These are phyloP conservation scores for Atopsyche davidsoni DNA, from an alignment of 1,140 invertebrate species.

Conservation along the genomic window DNA sequence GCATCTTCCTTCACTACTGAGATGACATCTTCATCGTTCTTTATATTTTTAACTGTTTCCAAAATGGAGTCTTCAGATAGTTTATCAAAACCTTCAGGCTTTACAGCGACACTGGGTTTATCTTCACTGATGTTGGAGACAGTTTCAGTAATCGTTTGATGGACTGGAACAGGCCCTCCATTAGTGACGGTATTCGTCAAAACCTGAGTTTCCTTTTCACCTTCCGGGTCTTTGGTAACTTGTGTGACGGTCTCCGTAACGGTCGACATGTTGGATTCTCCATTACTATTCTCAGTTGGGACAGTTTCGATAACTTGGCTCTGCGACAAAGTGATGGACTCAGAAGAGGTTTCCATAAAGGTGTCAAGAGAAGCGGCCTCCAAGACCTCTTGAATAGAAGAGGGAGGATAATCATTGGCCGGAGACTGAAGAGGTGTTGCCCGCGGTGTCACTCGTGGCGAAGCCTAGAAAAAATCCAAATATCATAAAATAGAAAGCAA, in stretches of 20 bases:
- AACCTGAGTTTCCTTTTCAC: conserved; percentile 13
- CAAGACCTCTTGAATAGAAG: conserved; percentile 16
- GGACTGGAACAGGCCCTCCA: not conserved
- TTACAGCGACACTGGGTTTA: not conserved
- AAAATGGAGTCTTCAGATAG: conserved; percentile 12
- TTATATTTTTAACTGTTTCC: conserved; percentile 31
- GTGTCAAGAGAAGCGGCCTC: conserved; percentile 10
- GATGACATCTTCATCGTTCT: conserved; percentile 12
- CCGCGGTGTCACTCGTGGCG: conserved; percentile 46
- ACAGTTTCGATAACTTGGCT: conserved; percentile 11
- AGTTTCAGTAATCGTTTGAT: conserved; percentile 2
- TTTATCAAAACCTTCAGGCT: conserved; percentile 6
- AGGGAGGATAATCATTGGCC: conserved; percentile 38
- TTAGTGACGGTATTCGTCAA: conserved; percentile 10
- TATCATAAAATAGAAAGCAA: too few species aligned
- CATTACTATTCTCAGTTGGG: conserved; percentile 12
- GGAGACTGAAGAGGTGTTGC: conserved; percentile 54
- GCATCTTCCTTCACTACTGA: too few species aligned
- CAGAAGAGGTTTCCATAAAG: conserved; percentile 3
- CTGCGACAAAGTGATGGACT: conserved; percentile 1
- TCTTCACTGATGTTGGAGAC: conserved; percentile 1
- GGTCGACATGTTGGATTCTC: conserved; percentile 6
- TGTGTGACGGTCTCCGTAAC: conserved; percentile 22
- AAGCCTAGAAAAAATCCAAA: conserved; percentile 32
- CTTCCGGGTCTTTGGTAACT: conserved; percentile 29